phyloP scores from a whole-genome alignment of 92 coral and sea anemone genomes.

The Hydrozoanthus gracilis region DNA sequence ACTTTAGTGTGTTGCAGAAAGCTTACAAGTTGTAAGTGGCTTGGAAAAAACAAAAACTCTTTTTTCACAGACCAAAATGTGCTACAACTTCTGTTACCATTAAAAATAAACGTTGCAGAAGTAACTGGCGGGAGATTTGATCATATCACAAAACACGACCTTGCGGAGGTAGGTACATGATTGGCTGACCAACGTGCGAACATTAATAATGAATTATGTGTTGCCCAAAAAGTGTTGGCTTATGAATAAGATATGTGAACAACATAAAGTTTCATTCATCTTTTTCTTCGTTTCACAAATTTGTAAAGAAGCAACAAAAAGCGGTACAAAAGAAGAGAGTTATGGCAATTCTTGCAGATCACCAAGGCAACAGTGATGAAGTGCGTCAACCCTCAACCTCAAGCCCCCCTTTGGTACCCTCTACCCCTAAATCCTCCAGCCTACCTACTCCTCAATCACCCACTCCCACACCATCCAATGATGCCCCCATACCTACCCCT shows the following conservation, averaged over 20 bases:
- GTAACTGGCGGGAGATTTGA: conserved; percentile 3
- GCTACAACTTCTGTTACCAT: too few species aligned
- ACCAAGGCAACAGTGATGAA: too few species aligned
- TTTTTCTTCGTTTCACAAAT: neutral
- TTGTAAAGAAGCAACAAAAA: neutral
- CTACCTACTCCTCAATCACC: too few species aligned
- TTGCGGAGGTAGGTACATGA: neutral
- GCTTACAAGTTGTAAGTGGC: neutral
- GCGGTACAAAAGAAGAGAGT: too few species aligned
- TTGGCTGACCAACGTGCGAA: neutral
- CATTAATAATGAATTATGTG: neutral
- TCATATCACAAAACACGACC: neutral
- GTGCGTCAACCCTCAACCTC: too few species aligned
- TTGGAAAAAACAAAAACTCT: too few species aligned
- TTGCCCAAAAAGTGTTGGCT: conserved; percentile 2
- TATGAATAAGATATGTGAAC: neutral
- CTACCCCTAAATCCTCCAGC: too few species aligned
- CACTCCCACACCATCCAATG: too few species aligned
- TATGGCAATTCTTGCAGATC: too few species aligned
- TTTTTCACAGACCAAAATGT: too few species aligned
- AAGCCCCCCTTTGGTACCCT: too few species aligned
- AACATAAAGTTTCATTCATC: conserved; percentile 15
- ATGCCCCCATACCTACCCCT: too few species aligned
- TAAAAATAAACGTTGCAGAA: neutral
- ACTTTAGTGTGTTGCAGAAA: neutral